phyloP scores from a whole-genome alignment of 2,888 invertebrate genomes.

The Conomelus anceps region DNA sequence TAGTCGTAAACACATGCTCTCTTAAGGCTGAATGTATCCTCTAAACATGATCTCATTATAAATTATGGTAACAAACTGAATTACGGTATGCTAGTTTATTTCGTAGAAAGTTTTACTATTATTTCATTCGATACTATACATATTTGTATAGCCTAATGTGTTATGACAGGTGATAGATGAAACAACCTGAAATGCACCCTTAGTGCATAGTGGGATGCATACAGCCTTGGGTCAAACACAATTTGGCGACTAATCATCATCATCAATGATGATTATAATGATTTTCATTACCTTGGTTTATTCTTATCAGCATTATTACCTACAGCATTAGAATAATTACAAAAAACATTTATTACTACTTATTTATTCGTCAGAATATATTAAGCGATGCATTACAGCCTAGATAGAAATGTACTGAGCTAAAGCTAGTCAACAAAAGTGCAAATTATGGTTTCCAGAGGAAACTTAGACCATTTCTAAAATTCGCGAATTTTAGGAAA shows the following conservation, averaged over 20 bases:
- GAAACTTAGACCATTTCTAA: constrained; percentile 8
- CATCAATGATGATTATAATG: not conserved
- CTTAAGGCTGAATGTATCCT: constrained; percentile 30
- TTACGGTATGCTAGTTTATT: not conserved
- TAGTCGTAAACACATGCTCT: constrained; percentile 31
- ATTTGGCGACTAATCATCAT: not conserved
- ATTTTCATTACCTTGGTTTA: not conserved
- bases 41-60: constrained; percentile 29
- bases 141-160: not conserved
- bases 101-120: not conserved
- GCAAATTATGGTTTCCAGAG: constrained; percentile 30
- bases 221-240: not conserved
- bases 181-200: not conserved
- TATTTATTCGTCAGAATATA: not conserved
- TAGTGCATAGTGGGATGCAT: not conserved
- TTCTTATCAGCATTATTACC: not conserved
- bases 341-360: not conserved
- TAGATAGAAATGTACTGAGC: constrained; percentile 13
- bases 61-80: not conserved
- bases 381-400: not conserved
- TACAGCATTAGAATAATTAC: not conserved
- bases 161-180: not conserved
- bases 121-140: not conserved
- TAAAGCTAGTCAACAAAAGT: constrained; percentile 30
- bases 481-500: not conserved